Percentiles rank a stretch among this genome's conserved stretches.
phyloP scores from a whole-genome alignment of 2,113 vertebrate species.

The Halichoeres trimaculatus region DNA sequence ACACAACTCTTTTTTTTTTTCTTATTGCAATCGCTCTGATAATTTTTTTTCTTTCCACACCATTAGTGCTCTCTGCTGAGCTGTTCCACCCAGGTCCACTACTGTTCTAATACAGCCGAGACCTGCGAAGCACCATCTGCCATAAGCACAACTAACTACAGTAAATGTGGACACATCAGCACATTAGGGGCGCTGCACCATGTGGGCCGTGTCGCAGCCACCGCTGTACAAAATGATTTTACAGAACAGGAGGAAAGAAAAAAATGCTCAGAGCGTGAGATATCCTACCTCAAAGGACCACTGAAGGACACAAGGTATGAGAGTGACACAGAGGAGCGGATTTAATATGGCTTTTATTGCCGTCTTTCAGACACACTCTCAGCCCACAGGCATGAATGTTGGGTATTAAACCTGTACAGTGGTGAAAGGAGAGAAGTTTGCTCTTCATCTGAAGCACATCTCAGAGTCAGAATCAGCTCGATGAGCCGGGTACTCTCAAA shows the following conservation, averaged over 20 bases:
- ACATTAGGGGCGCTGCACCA: slow-evolving; percentile 54
- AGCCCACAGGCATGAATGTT: neutral
- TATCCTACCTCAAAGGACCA: slow-evolving; percentile 45
- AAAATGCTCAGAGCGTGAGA: slow-evolving; percentile 1
- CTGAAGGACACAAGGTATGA: slow-evolving; percentile 31
- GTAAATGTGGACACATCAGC: slow-evolving; percentile 78
- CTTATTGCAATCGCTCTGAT: slow-evolving; percentile 42
- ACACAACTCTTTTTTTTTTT: slow-evolving; percentile 23
- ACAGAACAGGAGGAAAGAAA: slow-evolving; percentile 8
- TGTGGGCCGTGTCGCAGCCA: slow-evolving; percentile 29
- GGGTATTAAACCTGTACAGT: neutral
- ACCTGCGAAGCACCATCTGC: slow-evolving; percentile 58
- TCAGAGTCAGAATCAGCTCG: neutral
- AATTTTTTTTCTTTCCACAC: slow-evolving; percentile 70
- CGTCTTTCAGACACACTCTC: neutral
- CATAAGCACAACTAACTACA: slow-evolving; percentile 71
- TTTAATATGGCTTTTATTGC: neutral
- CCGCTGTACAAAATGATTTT: slow-evolving; percentile 48
- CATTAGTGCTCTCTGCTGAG: slow-evolving; percentile 80
- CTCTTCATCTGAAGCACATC: slow-evolving; percentile 2
- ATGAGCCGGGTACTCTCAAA: no score
- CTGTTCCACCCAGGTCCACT: slow-evolving; percentile 63
- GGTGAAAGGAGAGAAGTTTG: neutral
- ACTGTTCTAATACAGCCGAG: slow-evolving; percentile 51
- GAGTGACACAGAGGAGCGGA: neutral